phyloP scores from a whole-genome alignment of 2,888 invertebrate genomes.

The Phortica magna region DNA sequence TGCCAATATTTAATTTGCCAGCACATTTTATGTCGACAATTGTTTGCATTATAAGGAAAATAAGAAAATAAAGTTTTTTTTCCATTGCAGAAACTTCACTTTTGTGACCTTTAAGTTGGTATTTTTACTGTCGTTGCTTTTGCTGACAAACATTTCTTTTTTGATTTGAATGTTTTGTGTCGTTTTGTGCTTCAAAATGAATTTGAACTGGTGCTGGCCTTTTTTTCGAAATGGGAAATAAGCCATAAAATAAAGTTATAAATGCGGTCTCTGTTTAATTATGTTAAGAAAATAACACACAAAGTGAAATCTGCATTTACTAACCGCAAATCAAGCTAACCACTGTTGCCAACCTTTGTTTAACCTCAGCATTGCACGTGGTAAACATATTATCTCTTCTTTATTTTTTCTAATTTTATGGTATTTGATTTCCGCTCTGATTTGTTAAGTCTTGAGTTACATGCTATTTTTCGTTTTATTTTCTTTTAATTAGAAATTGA shows the following conservation, averaged over 20 bases:
- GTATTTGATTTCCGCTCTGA: slow-evolving; percentile 27
- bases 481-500: slow-evolving; percentile 11
- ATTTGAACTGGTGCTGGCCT: neutral
- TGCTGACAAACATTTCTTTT: neutral
- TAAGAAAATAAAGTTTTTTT: neutral
- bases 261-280: slow-evolving; percentile 14
- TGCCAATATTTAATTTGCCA: neutral
- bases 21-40: neutral
- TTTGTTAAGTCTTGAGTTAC: slow-evolving; percentile 25
- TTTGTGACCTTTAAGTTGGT: neutral
- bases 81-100: neutral
- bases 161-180: neutral
- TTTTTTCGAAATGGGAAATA: neutral
- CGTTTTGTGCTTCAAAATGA: neutral
- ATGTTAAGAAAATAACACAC: neutral
- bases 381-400: neutral
- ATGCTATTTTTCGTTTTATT: neutral
- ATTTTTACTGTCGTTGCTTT: neutral
- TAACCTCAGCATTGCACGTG: slow-evolving; percentile 8
- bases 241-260: neutral
- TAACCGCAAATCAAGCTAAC: neutral
- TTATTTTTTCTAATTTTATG: neutral
- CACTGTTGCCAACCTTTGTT: neutral
- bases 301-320: slow-evolving; percentile 26
- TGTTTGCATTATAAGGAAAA: neutral